Conservation (phyloP, 2,113 vertebrate genomes). For the Oncorhynchus kisutch region DNA sequence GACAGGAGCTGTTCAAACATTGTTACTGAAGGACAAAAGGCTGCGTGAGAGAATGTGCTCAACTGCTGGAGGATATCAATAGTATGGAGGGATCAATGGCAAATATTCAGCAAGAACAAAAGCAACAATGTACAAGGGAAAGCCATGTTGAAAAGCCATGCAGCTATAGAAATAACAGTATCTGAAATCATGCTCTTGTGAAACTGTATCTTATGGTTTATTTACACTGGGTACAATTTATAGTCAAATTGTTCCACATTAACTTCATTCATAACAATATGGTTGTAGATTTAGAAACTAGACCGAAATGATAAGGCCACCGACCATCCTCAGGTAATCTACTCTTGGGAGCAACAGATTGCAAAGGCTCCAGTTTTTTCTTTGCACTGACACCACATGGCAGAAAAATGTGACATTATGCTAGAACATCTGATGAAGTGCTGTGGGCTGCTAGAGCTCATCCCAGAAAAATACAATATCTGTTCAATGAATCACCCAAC, state of each 20-base stretch:
- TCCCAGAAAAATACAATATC: neutral
- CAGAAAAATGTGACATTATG: neutral
- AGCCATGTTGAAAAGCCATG: neutral
- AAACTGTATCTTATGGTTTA: no score
- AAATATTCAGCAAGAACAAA: neutral
- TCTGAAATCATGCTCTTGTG: no score
- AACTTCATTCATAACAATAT: no score
- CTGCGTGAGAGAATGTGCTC: neutral
- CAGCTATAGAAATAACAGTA: no score
- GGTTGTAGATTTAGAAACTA: no score
- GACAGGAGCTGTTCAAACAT: neutral
- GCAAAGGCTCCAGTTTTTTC: neutral
- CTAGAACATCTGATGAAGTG: neutral
- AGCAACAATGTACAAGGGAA: neutral
- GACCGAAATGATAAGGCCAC: no score
- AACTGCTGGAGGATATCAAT: neutral
- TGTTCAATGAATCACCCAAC: neutral
- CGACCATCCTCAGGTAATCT: no score
- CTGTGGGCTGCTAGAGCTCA: neutral
- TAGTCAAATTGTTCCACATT: no score
- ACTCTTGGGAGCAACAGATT: neutral
- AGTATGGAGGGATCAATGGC: neutral
- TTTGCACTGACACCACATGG: neutral
- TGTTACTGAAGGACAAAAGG: neutral
- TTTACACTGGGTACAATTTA: no score